Conservation (phyloP, 2,888 invertebrate species). For the Labia minor region DNA sequence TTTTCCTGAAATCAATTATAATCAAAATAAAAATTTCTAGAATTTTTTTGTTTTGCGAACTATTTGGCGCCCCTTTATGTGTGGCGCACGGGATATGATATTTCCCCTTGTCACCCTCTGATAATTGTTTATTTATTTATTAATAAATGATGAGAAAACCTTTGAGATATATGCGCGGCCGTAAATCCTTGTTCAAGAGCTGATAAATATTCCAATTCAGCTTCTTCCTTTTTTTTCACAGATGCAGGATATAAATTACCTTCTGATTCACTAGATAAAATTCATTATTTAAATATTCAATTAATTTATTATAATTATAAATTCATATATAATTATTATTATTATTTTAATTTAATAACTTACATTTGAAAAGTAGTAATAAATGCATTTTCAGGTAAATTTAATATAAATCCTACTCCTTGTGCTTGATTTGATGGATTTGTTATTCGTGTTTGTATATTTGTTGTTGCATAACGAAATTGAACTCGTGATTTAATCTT, state of each 20-base stretch:
- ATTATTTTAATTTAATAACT: no score
- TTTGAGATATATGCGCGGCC: constrained; percentile 22
- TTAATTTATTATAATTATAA: no score
- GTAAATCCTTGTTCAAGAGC: constrained; percentile 20
- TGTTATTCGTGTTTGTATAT: neutral
- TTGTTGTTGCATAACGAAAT: neutral
- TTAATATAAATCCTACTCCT: constrained; percentile 29
- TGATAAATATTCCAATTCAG: constrained; percentile 22
- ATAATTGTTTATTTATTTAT: no score
- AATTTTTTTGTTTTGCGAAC: no score
- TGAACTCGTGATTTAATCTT: neutral
- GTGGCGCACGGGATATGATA: no score
- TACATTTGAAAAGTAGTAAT: constrained; percentile 33
- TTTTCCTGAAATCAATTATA: no score
- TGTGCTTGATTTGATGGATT: neutral
- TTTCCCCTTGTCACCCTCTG: no score
- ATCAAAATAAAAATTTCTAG: no score
- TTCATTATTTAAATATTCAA: no score
- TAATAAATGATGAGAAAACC: no score
- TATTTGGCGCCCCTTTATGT: no score
- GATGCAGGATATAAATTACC: constrained; percentile 18
- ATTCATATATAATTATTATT: no score
- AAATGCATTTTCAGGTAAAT: constrained; percentile 34
- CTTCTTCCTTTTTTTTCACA: constrained; percentile 21
- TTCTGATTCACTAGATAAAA: constrained; percentile 19